A percentile compares a stretch with the other conserved stretches of the same genome.
Conservation (phyloP, 23 tunicate genomes). For the Botrylloides violaceus region DNA sequence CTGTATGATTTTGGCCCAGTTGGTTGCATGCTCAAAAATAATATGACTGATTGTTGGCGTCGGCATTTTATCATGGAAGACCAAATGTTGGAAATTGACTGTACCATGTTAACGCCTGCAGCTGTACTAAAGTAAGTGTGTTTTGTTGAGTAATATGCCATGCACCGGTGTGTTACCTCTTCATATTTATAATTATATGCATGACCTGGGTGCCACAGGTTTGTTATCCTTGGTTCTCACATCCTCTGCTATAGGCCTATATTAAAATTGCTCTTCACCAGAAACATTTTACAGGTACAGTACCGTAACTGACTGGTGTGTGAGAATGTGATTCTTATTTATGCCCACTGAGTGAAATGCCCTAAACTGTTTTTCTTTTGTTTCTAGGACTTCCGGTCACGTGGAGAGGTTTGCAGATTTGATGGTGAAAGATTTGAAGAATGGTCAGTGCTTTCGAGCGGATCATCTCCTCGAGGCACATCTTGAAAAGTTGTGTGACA, state of each 20-base stretch:
- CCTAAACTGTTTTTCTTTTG: no score
- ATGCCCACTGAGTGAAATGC: no score
- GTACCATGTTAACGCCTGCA: conserved; percentile 94
- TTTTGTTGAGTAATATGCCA: no score
- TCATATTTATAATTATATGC: no score
- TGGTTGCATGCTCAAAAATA: conserved; percentile 95
- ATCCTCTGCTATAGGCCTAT: neutral
- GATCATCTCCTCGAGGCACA: conserved; percentile 76
- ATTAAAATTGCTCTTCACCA: neutral
- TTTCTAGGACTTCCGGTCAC: conserved; percentile 78
- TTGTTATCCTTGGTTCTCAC: neutral
- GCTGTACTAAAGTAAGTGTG: conserved; percentile 37
- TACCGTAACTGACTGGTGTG: no score
- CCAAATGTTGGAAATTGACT: conserved; percentile 90
- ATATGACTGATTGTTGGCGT: conserved; percentile 79
- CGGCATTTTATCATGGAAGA: conserved; percentile 80
- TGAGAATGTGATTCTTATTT: no score
- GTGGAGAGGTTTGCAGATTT: conserved; percentile 96
- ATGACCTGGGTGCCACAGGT: neutral
- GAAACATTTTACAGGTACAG: no score
- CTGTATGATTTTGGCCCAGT: conserved; percentile 98
- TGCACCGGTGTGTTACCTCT: no score
- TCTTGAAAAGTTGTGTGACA: conserved; percentile 60
- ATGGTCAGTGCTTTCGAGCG: conserved; percentile 91
- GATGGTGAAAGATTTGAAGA: conserved; percentile 92